These are phyloP conservation scores for Notothenia coriiceps DNA, from an alignment of 2,113 vertebrate genomes.

Conservation along the genomic window DNA sequence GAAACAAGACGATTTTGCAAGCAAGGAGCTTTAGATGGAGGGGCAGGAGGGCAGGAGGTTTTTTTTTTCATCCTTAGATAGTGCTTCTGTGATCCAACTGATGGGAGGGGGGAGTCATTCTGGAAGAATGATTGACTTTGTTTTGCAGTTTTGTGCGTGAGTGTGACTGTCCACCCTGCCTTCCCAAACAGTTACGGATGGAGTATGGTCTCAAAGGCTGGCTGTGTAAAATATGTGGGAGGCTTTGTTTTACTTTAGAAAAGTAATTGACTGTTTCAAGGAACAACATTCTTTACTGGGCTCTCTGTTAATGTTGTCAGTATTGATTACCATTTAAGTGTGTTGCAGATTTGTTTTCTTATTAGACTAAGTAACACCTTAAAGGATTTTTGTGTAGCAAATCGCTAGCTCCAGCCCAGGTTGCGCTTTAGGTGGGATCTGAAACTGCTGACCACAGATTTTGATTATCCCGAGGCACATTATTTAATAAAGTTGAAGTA, in stretches of 20 bases:
- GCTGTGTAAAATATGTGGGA: neutral
- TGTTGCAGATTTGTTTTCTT: no score
- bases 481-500: neutral
- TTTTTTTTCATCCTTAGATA: neutral
- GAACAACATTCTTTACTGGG: neutral
- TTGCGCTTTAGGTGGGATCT: neutral
- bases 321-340: no score
- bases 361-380: neutral
- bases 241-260: no score
- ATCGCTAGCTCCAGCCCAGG: neutral
- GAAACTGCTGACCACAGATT: neutral
- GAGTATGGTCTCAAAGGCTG: neutral
- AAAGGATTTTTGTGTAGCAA: neutral
- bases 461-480: neutral
- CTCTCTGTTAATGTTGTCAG: neutral
- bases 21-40: neutral
- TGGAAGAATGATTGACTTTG: neutral
- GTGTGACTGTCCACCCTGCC: neutral
- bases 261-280: no score
- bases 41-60: neutral
- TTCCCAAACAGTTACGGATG: neutral
- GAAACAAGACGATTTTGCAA: neutral
- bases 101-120: neutral
- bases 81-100: neutral
- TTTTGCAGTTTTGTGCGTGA: neutral